Conservation (phyloP, 2,113 vertebrate species). For the Actinemys pallida region DNA sequence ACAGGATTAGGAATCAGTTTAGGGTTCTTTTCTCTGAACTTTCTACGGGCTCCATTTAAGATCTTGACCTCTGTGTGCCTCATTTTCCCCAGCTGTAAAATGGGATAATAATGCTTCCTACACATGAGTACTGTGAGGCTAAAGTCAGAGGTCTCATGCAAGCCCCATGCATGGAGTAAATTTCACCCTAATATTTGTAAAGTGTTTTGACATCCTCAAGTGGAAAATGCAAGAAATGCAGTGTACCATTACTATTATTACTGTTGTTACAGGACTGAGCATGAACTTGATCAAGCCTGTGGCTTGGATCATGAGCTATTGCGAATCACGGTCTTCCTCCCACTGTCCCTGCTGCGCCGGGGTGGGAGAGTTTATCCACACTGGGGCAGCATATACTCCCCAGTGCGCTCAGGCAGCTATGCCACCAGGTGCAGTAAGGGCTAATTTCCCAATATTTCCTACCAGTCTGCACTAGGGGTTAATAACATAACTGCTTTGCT, state of each 20-base stretch:
- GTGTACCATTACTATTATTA: neutral
- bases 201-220: neutral
- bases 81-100: neutral
- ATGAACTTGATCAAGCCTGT: neutral
- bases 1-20: neutral
- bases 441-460: neutral
- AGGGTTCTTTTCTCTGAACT: neutral
- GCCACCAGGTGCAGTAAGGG: neutral
- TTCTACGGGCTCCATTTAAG: neutral
- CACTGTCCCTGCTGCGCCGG: neutral
- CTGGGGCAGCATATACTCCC: neutral
- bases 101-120: neutral
- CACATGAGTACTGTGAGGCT: neutral
- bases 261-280: neutral
- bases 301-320: neutral
- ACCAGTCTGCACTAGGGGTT: neutral
- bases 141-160: neutral
- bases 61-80: neutral
- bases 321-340: neutral
- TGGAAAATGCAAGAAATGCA: neutral
- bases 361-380: neutral
- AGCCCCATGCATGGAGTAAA: neutral
- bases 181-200: neutral
- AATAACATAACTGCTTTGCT: neutral
- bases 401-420: neutral